phyloP scores from a whole-genome alignment of 2,797 vertebrate species.

The Glossophaga mutica region DNA sequence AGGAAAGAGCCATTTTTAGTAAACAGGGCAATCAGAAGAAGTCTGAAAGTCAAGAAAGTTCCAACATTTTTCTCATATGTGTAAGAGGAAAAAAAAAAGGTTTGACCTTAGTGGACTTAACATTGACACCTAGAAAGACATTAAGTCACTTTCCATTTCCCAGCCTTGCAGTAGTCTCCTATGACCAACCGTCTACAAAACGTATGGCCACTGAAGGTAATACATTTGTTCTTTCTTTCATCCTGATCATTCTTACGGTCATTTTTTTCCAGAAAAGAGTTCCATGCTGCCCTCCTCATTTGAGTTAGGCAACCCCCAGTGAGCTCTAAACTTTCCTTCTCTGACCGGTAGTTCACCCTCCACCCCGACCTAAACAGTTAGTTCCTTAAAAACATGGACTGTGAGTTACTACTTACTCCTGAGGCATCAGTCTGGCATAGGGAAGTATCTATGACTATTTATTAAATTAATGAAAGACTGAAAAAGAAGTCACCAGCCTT shows the following conservation, averaged over 20 bases:
- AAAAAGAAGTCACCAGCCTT: neutral
- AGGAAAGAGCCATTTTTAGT: constrained; percentile 30
- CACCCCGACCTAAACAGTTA: neutral
- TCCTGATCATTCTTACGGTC: neutral
- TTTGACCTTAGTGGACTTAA: neutral
- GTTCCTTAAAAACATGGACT: neutral
- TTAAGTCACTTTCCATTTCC: neutral
- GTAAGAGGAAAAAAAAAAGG: neutral
- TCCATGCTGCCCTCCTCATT: neutral
- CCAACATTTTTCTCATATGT: neutral
- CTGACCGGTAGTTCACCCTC: neutral
- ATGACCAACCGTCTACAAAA: neutral
- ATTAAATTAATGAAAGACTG: neutral
- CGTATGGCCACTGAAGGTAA: neutral
- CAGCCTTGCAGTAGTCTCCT: neutral
- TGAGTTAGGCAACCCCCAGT: neutral
- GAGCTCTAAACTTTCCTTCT: neutral
- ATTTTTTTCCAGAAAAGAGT: neutral
- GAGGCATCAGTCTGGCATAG: neutral
- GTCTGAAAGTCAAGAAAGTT: neutral
- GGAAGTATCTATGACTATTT: neutral
- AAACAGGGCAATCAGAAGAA: constrained; percentile 7
- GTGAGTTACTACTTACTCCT: neutral
- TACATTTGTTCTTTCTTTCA: neutral
- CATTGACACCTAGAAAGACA: neutral